Evolutionary conservation across 1,140 invertebrate species (phyloP).

Genomic region (Atta cephalotes): DNA sequence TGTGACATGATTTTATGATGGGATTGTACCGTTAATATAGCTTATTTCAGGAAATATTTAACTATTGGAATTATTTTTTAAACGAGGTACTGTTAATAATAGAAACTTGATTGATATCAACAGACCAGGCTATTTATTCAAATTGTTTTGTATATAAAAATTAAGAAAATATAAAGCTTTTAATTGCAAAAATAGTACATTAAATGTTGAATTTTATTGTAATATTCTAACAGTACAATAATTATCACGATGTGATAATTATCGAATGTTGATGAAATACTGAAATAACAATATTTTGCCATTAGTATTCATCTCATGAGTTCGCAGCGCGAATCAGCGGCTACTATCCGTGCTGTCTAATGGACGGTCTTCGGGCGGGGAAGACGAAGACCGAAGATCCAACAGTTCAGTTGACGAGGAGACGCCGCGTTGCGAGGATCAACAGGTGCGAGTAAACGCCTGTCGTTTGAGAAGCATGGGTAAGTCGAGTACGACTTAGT

Average conservation of each 20-base stretch:
- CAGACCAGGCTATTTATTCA: neutral
- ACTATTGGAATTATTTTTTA: constrained; percentile 1
- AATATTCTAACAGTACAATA: neutral
- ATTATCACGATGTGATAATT: neutral
- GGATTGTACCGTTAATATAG: neutral
- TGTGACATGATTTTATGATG: neutral
- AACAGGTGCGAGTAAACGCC: constrained; percentile 67
- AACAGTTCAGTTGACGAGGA: constrained; percentile 72
- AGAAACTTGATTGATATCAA: neutral
- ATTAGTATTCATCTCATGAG: neutral
- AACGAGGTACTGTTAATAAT: neutral
- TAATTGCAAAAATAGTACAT: neutral
- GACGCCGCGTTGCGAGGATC: constrained; percentile 74
- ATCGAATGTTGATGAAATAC: neutral
- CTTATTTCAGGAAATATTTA: neutral
- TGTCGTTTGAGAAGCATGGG: constrained; percentile 68
- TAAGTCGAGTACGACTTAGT: constrained; percentile 65
- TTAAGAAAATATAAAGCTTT: neutral
- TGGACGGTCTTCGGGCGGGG: neutral
- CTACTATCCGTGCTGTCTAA: constrained; percentile 7
- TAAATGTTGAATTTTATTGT: neutral
- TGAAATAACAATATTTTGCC: neutral
- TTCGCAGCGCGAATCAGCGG: neutral
- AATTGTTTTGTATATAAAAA: neutral
- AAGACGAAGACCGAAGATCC: constrained; percentile 1